Base-by-base conservation (phyloP, 2,113 vertebrate species). In the Perognathus longimembris region DNA sequence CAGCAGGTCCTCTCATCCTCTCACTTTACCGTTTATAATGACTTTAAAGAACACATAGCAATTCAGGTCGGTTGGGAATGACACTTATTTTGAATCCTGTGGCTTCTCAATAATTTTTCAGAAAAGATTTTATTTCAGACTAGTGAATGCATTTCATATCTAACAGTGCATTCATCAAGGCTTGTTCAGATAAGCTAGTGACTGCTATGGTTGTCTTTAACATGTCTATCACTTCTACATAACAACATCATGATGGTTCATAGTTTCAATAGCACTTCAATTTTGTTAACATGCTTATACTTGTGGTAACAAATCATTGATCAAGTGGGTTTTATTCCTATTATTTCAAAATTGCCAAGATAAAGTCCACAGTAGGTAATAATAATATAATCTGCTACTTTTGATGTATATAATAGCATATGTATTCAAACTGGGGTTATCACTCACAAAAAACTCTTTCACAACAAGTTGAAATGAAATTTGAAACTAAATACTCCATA, bases 321-420 rank as follows among this genome's bases (percentile, higher is more conserved):
- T 82, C 82, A 61, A 50, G 24, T 1, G 66, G 11, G 12, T 67
- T 64, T 73, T 74, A 71, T 59, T 74, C 11, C 82, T 67, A 69
- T 74, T 71, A 70, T 89, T 88, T 92, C 7, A 76, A 74, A 91
- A 38, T 45, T 92, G 2, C 34, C 38, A 89, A 54, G 54, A 45
- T 69, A 14, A 78, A 63, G 12, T 79, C 21, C 30, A 50, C n/a
- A 82, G 38, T 0, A 63, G 28, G 8, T 40, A 34, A 75, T 85
- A 7, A 45, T 15, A 18, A 61, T 69, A 59, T 50, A 69, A 42
- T 63, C 40, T 78, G 4, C 14, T 30, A 45, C 0, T 77, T 59
- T 45, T 14, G 83, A 15, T 26, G 40, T 36, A 32, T 69, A 26
- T 70, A 70, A 30, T 77, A 57, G 14, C 66, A 15, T 73, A 85